These are phyloP conservation scores for Zenarchopterus dispar DNA, from an alignment of 2,797 vertebrate species.

Conservation along the genomic window DNA sequence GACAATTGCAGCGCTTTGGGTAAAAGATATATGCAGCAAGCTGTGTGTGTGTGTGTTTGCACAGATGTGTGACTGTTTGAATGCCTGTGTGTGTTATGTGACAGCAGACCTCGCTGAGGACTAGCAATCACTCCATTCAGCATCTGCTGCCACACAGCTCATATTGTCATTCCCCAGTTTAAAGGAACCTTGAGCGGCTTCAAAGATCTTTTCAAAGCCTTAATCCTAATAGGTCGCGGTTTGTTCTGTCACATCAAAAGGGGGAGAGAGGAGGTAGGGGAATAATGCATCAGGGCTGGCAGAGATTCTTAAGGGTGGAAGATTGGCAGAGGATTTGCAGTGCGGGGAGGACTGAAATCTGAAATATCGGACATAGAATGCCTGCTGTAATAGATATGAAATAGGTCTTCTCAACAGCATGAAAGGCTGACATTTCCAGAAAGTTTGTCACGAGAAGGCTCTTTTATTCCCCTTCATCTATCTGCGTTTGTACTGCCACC, in stretches of 20 bases:
- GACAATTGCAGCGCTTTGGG: constrained; percentile 56
- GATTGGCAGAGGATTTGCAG: constrained; percentile 90
- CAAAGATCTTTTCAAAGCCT: constrained; percentile 91
- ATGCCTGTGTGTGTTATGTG: constrained; percentile 53
- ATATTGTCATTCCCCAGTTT: constrained; percentile 89
- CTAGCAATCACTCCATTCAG: constrained; percentile 87
- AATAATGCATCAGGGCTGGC: constrained; percentile 83
- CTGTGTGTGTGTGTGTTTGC: constrained; percentile 25
- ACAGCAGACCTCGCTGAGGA: constrained; percentile 81
- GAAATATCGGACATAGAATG: constrained; percentile 87
- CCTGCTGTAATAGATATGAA: constrained; percentile 91
- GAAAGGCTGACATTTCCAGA: constrained; percentile 89
- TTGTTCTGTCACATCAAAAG: constrained; percentile 91
- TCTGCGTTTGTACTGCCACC: constrained; percentile 85
- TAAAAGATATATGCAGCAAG: constrained; percentile 46
- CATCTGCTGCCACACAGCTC: constrained; percentile 86
- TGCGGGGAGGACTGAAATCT: constrained; percentile 84
- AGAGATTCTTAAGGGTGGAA: constrained; percentile 87
- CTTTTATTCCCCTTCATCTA: constrained; percentile 86
- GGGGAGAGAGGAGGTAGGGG: constrained; percentile 78
- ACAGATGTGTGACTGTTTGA: constrained; percentile 38
- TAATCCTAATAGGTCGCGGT: constrained; percentile 90
- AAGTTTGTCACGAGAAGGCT: constrained; percentile 87
- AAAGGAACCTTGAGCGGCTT: constrained; percentile 88
- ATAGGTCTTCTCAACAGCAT: constrained; percentile 87